Evolutionary conservation across 1,140 invertebrate species (phyloP).

Genomic region (Drosophila persimilis): DNA sequence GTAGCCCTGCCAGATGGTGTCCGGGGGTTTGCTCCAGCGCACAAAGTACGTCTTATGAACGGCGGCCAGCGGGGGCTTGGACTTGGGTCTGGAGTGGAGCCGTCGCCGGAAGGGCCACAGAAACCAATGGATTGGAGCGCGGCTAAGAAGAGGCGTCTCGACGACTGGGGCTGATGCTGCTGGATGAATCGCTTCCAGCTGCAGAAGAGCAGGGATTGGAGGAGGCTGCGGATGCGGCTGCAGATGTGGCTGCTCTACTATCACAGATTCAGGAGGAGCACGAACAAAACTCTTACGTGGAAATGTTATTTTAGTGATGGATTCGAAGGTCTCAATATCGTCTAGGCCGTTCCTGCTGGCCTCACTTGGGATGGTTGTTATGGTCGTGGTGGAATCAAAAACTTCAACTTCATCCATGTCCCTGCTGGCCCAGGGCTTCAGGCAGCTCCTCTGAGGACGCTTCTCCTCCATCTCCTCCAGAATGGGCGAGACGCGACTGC

Average conservation of each 20-base stretch:
- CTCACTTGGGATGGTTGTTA: conserved; percentile 8
- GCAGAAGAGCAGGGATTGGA: conserved; percentile 10
- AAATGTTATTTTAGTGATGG: conserved; percentile 1
- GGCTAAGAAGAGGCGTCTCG: conserved; percentile 9
- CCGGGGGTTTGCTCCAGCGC: conserved; percentile 71
- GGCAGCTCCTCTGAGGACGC: background rate
- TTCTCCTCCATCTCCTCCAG: conserved; percentile 43
- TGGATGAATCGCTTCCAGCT: conserved; percentile 52
- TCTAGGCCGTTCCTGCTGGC: background rate
- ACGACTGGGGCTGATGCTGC: background rate
- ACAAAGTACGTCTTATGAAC: conserved; percentile 79
- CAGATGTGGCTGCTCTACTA: conserved; percentile 50
- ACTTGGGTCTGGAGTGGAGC: background rate
- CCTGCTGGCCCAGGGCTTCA: conserved; percentile 7
- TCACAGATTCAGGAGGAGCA: conserved; percentile 27
- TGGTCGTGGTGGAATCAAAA: conserved; percentile 38
- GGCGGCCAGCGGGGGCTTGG: conserved; percentile 44
- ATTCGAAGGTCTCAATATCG: background rate
- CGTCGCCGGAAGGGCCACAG: conserved; percentile 67
- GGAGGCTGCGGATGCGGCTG: conserved; percentile 30
- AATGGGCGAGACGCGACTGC: conserved; percentile 63
- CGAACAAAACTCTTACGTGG: background rate
- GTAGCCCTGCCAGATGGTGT: conserved; percentile 64
- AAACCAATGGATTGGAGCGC: conserved; percentile 60
- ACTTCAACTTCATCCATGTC: conserved; percentile 33